A percentile compares a stretch with the other conserved stretches of the same genome.
phyloP scores from a whole-genome alignment of 2,797 vertebrate species.

The Falco cherrug region DNA sequence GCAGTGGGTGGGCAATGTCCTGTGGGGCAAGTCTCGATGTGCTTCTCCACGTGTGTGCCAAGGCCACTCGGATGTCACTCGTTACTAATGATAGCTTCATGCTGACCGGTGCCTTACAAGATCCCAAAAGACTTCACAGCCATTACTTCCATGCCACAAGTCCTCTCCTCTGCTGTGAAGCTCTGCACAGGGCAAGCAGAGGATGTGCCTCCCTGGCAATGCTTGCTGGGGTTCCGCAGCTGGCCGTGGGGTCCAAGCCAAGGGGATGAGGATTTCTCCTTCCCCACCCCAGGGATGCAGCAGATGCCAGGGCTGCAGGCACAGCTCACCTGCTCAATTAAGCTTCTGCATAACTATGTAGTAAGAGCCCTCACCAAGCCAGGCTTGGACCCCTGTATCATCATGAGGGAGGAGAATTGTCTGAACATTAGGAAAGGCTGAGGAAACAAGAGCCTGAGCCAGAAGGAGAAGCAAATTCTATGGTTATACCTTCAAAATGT shows the following conservation, averaged over 20 bases:
- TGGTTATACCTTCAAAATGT: too few species aligned
- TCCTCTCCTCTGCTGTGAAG: too few species aligned
- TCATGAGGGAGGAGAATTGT: too few species aligned
- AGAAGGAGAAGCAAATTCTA: too few species aligned
- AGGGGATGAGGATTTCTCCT: not conserved
- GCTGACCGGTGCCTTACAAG: fast-evolving
- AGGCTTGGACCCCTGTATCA: too few species aligned
- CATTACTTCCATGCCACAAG: not conserved
- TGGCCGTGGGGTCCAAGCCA: not conserved
- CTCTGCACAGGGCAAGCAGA: not conserved
- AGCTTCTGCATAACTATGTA: too few species aligned
- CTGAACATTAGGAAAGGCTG: too few species aligned
- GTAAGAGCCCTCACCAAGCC: too few species aligned
- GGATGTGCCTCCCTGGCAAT: not conserved
- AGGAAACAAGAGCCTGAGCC: too few species aligned
- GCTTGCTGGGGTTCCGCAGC: not conserved
- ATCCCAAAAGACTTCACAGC: not conserved
- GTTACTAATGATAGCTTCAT: not conserved
- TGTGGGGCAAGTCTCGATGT: not conserved
- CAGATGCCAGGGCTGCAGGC: not conserved
- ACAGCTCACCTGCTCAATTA: too few species aligned
- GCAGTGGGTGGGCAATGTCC: not conserved
- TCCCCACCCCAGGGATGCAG: not conserved
- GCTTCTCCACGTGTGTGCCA: not conserved
- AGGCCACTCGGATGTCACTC: not conserved